Percentiles rank a stretch among this genome's conserved stretches.
Evolutionary conservation across 2,888 invertebrate species (phyloP).

Genomic region (Margaritifera margaritifera): DNA sequence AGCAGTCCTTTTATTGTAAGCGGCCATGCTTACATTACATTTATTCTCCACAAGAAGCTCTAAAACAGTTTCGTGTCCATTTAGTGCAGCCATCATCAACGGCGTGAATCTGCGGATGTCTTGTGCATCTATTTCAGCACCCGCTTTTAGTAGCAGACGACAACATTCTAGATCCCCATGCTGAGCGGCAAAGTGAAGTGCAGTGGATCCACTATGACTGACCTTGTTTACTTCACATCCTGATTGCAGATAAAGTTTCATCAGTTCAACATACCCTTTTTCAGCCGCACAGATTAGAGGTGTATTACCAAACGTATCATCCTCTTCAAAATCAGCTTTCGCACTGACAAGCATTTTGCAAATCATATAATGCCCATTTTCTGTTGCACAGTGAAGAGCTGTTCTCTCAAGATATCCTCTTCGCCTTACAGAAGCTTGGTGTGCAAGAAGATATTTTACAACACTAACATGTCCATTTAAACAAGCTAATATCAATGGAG

Average conservation of each 20-base stretch:
- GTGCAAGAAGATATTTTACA: slow-evolving; percentile 57
- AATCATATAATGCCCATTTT: slow-evolving; percentile 60
- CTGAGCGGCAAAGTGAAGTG: slow-evolving; percentile 62
- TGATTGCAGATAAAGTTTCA: slow-evolving; percentile 51
- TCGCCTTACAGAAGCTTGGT: slow-evolving; percentile 57
- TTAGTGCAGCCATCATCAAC: slow-evolving; percentile 69
- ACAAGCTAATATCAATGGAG: slow-evolving; percentile 65
- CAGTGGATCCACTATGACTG: slow-evolving; percentile 63
- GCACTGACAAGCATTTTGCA: slow-evolving; percentile 56
- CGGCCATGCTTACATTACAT: slow-evolving; percentile 63
- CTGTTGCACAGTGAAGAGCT: slow-evolving; percentile 64
- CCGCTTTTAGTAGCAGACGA: slow-evolving; percentile 53
- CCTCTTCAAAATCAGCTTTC: slow-evolving; percentile 61
- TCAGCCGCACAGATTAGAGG: slow-evolving; percentile 65
- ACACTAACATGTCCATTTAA: slow-evolving; percentile 59
- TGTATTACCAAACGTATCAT: slow-evolving; percentile 64
- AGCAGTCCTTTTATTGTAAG: slow-evolving; percentile 63
- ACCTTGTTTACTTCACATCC: slow-evolving; percentile 61
- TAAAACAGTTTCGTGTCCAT: slow-evolving; percentile 61
- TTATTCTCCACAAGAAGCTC: slow-evolving; percentile 56
- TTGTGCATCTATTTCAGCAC: slow-evolving; percentile 66
- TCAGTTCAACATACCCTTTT: slow-evolving; percentile 61
- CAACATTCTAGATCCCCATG: slow-evolving; percentile 60
- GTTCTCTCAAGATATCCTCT: slow-evolving; percentile 63
- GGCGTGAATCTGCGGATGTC: slow-evolving; percentile 69